A percentile compares a stretch with the other conserved stretches of the same genome.
phyloP scores from a whole-genome alignment of 2,888 invertebrate genomes.

The Pandemis corylana region DNA sequence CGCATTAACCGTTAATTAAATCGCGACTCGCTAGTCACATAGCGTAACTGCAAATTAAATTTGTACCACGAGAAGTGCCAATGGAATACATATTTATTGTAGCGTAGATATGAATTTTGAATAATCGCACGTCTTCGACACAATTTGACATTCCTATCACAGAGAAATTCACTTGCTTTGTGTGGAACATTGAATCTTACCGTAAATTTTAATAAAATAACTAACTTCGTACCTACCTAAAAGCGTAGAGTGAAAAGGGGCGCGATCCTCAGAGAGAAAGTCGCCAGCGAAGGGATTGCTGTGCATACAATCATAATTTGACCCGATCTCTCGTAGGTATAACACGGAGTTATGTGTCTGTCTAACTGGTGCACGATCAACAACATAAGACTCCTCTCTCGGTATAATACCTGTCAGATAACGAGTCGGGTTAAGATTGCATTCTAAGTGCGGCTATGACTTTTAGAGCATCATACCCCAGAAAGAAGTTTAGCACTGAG shows the following conservation, averaged over 20 bases:
- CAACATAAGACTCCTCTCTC: too few relatives aligned
- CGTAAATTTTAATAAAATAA: background rate
- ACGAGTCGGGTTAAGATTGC: too few relatives aligned
- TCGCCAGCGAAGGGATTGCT: too few relatives aligned
- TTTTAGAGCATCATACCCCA: too few relatives aligned
- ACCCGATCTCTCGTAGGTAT: too few relatives aligned
- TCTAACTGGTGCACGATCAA: too few relatives aligned
- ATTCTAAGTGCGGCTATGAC: too few relatives aligned
- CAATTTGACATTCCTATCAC: background rate
- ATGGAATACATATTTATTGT: slow-evolving; percentile 6
- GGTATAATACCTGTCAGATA: too few relatives aligned
- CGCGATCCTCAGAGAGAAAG: too few relatives aligned
- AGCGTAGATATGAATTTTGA: background rate
- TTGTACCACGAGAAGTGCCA: slow-evolving; percentile 24
- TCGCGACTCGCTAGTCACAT: slow-evolving; percentile 21
- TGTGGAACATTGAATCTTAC: background rate
- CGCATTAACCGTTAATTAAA: background rate
- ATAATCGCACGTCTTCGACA: slow-evolving; percentile 2
- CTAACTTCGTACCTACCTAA: background rate
- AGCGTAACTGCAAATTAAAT: slow-evolving; percentile 10
- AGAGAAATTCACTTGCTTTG: background rate
- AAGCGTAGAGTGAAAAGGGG: background rate
- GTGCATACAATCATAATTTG: too few relatives aligned
- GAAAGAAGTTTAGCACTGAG: too few relatives aligned
- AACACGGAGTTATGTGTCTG: too few relatives aligned